Evolutionary conservation across 1,140 invertebrate genomes (phyloP).

Genomic region (Hylaeus volcanicus): DNA sequence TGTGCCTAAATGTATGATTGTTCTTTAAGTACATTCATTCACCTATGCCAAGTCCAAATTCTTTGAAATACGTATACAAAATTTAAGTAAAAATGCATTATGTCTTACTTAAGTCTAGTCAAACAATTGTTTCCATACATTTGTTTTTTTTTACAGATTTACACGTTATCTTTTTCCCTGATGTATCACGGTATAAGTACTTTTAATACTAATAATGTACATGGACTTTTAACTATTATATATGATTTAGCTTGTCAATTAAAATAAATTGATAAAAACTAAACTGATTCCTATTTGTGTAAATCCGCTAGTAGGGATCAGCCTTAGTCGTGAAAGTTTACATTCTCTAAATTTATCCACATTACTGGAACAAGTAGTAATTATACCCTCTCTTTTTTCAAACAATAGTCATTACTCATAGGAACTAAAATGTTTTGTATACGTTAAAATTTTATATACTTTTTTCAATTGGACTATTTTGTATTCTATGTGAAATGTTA

Average conservation of each 20-base stretch:
- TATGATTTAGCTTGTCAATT: background rate
- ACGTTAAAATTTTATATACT: background rate
- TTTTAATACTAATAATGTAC: slow-evolving; percentile 3
- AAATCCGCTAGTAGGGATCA: background rate
- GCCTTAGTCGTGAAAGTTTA: background rate
- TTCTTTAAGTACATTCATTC: slow-evolving; percentile 14
- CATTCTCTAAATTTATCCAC: background rate
- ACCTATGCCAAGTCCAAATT: background rate
- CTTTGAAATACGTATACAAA: background rate
- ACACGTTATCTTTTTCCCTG: background rate
- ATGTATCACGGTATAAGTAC: background rate
- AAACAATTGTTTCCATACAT: background rate
- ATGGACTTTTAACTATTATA: background rate
- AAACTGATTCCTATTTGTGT: background rate
- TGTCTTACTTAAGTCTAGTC: background rate
- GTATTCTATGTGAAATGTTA: slow-evolving; percentile 32
- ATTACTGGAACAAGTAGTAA: no score
- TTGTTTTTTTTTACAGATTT: background rate
- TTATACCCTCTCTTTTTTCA: background rate
- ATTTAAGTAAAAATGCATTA: slow-evolving; percentile 19
- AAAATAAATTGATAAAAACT: background rate
- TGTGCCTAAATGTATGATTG: background rate
- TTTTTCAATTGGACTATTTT: background rate
- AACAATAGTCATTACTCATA: background rate
- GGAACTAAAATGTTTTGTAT: background rate